phyloP scores from a whole-genome alignment of 2,888 invertebrate species.

The Tupiocoris notatus region DNA sequence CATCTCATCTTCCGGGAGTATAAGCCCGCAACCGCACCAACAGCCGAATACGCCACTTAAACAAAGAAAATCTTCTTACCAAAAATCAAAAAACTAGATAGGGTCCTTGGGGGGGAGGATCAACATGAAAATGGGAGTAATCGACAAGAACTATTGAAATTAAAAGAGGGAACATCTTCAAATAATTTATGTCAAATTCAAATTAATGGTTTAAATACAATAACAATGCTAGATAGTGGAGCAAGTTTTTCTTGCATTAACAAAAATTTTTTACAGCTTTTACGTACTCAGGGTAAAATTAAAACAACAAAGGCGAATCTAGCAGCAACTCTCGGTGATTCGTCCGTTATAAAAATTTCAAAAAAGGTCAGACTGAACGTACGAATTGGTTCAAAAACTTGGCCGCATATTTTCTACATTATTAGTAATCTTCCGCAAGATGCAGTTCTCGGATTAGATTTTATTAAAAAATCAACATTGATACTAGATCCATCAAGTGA shows the following conservation, averaged over 20 bases:
- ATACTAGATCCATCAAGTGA: constrained; percentile 11
- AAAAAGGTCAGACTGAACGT: not conserved
- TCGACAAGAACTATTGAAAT: not conserved
- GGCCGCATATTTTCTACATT: constrained; percentile 1
- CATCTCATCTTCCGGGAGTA: not conserved
- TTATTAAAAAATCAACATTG: constrained; percentile 4
- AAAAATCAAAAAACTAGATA: constrained; percentile 30
- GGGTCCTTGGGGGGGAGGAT: not conserved
- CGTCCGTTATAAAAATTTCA: constrained; percentile 1
- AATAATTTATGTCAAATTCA: not conserved
- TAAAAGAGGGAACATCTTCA: not conserved
- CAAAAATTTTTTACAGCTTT: not conserved
- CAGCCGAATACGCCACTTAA: not conserved
- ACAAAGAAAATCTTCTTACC: not conserved
- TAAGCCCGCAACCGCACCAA: not conserved
- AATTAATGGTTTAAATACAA: not conserved
- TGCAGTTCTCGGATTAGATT: constrained; percentile 10
- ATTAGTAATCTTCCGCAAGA: constrained; percentile 11
- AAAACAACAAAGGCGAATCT: not conserved
- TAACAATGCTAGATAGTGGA: constrained; percentile 23
- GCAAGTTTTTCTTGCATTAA: constrained; percentile 9
- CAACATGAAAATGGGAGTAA: not conserved
- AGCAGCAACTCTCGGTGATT: constrained; percentile 7
- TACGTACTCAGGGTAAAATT: not conserved
- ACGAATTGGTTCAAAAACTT: not conserved